These are phyloP conservation scores for Lumbricus terrestris DNA, from an alignment of 2,888 invertebrate species.

Conservation along the genomic window DNA sequence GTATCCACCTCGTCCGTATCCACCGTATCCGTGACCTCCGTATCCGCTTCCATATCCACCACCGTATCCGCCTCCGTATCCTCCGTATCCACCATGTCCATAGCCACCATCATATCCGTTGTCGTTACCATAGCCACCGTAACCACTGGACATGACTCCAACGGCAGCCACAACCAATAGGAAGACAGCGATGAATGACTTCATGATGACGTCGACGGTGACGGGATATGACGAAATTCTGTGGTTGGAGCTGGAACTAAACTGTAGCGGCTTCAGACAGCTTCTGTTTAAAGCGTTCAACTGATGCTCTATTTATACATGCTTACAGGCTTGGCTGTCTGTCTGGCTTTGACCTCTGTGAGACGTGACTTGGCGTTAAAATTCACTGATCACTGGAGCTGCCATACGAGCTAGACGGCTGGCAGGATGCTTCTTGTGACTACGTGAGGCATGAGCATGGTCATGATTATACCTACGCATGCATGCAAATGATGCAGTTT, in stretches of 20 bases:
- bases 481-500: too few species aligned
- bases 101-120: too few species aligned
- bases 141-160: background rate
- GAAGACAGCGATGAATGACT: slow-evolving; percentile 3
- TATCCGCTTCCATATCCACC: background rate
- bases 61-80: background rate
- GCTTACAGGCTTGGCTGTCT: too few species aligned
- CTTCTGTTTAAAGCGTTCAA: background rate
- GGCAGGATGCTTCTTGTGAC: too few species aligned
- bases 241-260: background rate
- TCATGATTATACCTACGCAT: too few species aligned
- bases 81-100: too few species aligned
- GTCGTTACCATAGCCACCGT: too few species aligned
- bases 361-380: too few species aligned
- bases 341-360: too few species aligned
- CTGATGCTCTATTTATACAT: background rate
- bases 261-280: background rate
- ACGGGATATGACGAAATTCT: background rate
- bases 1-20: background rate
- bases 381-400: too few species aligned
- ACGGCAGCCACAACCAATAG: slow-evolving; percentile 3
- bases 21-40: background rate
- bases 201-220: background rate
- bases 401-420: too few species aligned
- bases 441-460: too few species aligned